phyloP scores from a whole-genome alignment of 2,797 vertebrate genomes.

The Rhinichthys osculus region DNA sequence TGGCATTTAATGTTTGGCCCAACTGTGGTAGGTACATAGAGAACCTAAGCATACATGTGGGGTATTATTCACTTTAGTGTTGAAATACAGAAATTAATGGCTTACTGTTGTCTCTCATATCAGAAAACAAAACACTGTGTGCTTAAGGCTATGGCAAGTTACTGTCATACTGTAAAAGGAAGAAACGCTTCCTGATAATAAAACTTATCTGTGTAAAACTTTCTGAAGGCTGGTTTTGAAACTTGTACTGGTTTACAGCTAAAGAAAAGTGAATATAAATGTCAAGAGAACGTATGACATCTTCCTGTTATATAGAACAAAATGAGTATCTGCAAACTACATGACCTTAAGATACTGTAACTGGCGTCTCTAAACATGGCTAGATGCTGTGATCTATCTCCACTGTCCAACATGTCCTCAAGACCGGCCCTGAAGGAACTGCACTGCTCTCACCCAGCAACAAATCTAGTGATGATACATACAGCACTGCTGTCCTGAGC shows the following conservation, averaged over 20 bases:
- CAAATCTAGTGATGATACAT: constrained; percentile 29
- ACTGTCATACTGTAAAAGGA: constrained; percentile 40
- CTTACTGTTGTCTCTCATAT: constrained; percentile 3
- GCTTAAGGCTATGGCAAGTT: constrained; percentile 45
- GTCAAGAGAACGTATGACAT: constrained; percentile 28
- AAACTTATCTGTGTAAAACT: constrained; percentile 39
- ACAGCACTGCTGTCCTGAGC: constrained; percentile 57
- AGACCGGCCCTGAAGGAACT: constrained; percentile 23
- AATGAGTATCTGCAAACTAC: constrained; percentile 36
- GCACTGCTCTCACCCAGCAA: constrained; percentile 18
- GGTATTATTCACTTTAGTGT: constrained; percentile 12
- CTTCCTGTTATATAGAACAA: constrained; percentile 32
- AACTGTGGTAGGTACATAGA: constrained; percentile 20
- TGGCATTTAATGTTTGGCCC: constrained; percentile 48
- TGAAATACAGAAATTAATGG: constrained; percentile 33
- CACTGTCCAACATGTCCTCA: background rate
- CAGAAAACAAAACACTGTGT: constrained; percentile 28
- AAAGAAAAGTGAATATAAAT: constrained; percentile 20
- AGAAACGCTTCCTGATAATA: constrained; percentile 40
- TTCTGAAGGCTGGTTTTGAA: constrained; percentile 32
- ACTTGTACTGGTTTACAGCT: constrained; percentile 21
- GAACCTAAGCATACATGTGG: constrained; percentile 34
- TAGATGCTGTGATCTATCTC: constrained; percentile 22
- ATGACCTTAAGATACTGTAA: constrained; percentile 34
- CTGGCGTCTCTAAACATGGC: constrained; percentile 40